phyloP scores from a whole-genome alignment of 2,888 invertebrate species.

The Adela reaumurella region DNA sequence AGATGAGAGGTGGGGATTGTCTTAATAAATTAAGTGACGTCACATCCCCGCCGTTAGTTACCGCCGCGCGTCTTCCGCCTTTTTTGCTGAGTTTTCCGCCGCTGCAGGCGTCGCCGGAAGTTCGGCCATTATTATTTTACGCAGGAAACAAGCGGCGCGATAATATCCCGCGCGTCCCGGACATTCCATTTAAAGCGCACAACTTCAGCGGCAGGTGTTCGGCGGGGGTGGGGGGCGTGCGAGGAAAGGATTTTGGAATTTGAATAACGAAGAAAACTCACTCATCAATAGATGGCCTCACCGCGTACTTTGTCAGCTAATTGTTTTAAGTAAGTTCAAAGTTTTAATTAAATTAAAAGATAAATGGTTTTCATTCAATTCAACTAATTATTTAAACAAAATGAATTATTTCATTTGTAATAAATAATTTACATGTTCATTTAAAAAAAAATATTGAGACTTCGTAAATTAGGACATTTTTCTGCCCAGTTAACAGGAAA shows the following conservation, averaged over 20 bases:
- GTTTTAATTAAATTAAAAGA: too few species aligned
- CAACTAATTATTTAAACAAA: too few species aligned
- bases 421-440: too few species aligned
- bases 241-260: not conserved
- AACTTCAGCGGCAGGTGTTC: not conserved
- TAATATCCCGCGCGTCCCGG: conserved; percentile 44
- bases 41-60: conserved; percentile 45
- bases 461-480: too few species aligned
- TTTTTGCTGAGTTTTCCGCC: conserved; percentile 52
- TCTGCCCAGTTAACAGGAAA: too few species aligned
- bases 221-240: not conserved
- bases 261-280: too few species aligned
- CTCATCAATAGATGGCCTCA: too few species aligned
- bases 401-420: too few species aligned
- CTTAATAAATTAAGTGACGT: conserved; percentile 58
- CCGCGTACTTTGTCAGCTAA: too few species aligned
- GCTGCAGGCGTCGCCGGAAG: conserved; percentile 48
- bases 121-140: conserved; percentile 59
- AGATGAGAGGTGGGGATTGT: conserved; percentile 29
- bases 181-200: not conserved
- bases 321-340: too few species aligned
- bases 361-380: too few species aligned
- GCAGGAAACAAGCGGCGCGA: conserved; percentile 58
- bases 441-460: too few species aligned
- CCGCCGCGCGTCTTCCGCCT: conserved; percentile 49